These are phyloP conservation scores for Pteromalus puparum DNA, from an alignment of 1,140 invertebrate species.

Conservation along the genomic window DNA sequence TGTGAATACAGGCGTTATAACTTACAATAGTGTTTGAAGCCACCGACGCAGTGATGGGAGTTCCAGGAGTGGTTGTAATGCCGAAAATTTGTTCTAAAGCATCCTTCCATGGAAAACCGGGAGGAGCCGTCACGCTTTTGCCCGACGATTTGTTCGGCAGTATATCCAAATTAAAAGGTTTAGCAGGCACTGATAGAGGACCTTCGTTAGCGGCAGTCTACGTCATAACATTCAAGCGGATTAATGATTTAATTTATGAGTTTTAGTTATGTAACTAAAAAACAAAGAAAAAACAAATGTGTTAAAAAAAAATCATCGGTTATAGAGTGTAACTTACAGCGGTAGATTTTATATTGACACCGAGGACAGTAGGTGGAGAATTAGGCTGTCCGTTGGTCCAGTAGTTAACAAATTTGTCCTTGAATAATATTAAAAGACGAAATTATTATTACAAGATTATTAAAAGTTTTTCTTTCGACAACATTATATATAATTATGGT, in stretches of 20 bases:
- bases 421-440: slow-evolving; percentile 50
- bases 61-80: slow-evolving; percentile 64
- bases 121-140: slow-evolving; percentile 59
- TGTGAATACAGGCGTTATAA: slow-evolving; percentile 35
- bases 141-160: slow-evolving; percentile 57
- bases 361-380: slow-evolving; percentile 64
- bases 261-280: not conserved
- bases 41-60: slow-evolving; percentile 67
- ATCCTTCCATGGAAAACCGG: slow-evolving; percentile 71
- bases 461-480: slow-evolving; percentile 36
- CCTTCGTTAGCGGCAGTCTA: slow-evolving; percentile 48
- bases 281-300: not conserved
- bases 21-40: slow-evolving; percentile 69
- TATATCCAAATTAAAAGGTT: slow-evolving; percentile 61
- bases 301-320: not conserved
- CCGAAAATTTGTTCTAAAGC: slow-evolving; percentile 72
- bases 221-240: not conserved
- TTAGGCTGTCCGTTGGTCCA: slow-evolving; percentile 66
- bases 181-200: slow-evolving; percentile 49
- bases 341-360: slow-evolving; percentile 70
- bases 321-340: slow-evolving; percentile 59
- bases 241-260: not conserved
- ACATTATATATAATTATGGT: too few relatives aligned
- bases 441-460: not conserved
- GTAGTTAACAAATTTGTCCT: slow-evolving; percentile 73